Base-by-base conservation (phyloP, 2,888 invertebrate species). In the Ormyrus rosae region DNA sequence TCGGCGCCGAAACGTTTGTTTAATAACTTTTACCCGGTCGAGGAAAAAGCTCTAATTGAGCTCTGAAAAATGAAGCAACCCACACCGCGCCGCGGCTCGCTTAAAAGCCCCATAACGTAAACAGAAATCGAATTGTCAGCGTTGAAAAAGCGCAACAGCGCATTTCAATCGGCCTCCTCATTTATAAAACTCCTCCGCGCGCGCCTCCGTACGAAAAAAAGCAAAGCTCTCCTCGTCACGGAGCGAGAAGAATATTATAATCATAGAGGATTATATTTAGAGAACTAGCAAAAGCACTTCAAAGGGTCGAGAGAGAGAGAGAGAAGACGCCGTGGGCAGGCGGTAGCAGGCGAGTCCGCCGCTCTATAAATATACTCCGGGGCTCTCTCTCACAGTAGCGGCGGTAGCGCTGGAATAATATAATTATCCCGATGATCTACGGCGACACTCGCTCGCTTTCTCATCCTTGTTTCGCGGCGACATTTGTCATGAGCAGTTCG, bases 351-450 rank as follows among this genome's bases (percentile, higher is more conserved):
- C 61, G 51, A 9, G 60, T 9, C 60, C 55, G 56, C 10, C 45
- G 13, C 50, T 64, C 69, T 80, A 75, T 75, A 80, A 71, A 80
- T 79, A 73, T 48, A 68, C 61, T 34, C 34, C 34, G 34, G 34
- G 34, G 10, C 50, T 58, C 46, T 6, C 55, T 8, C 46, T 34
- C 5, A n/a, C 34, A 10, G 53, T 50, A 34, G 13, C 34, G 45
- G 58, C 60, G 53, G 69, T 13, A 71, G 58, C 65, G 64, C 78
- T 69, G 67, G 82, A 81, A 83, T 89, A 89, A 90, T 89, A 89
- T 90, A 90, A 90, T 90, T 90, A 90, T 89, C 89, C 86, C 83
- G 83, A 85, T 89, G 90, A 90, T 89, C 85, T 89, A 90, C 86
- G 86, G 83, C 78, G 81, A 82, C 84, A 84, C 85, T 85, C 86